phyloP scores from a whole-genome alignment of 2,888 invertebrate genomes.

The Xanthia icteritia region DNA sequence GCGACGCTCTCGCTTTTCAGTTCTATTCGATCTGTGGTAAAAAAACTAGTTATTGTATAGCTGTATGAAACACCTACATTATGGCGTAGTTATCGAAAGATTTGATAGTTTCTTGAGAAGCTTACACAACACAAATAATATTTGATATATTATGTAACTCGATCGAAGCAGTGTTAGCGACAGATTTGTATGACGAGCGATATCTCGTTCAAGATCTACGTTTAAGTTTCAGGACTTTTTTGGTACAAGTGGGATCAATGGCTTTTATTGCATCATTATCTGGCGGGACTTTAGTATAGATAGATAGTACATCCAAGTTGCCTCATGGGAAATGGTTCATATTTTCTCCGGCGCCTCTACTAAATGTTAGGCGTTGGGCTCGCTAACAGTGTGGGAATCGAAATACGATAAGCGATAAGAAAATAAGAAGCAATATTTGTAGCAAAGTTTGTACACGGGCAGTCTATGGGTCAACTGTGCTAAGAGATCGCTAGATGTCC shows the following conservation, averaged over 20 bases:
- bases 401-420: too few relatives aligned
- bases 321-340: too few relatives aligned
- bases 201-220: too few relatives aligned
- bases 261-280: background rate
- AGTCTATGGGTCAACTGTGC: too few relatives aligned
- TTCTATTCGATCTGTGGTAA: constrained; percentile 79
- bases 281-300: background rate
- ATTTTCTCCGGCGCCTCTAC: too few relatives aligned
- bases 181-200: background rate
- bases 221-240: background rate
- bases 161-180: background rate
- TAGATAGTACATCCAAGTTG: too few relatives aligned
- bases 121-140: background rate
- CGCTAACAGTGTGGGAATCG: too few relatives aligned
- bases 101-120: too few relatives aligned
- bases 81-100: background rate
- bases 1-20: constrained; percentile 81
- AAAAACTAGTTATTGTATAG: background rate
- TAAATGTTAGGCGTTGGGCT: too few relatives aligned
- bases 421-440: too few relatives aligned
- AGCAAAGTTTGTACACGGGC: too few relatives aligned
- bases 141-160: background rate
- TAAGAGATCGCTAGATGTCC: too few relatives aligned
- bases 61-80: background rate
- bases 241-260: background rate